Conservation (phyloP, 2,797 vertebrate genomes). For the Nyctibius grandis region DNA sequence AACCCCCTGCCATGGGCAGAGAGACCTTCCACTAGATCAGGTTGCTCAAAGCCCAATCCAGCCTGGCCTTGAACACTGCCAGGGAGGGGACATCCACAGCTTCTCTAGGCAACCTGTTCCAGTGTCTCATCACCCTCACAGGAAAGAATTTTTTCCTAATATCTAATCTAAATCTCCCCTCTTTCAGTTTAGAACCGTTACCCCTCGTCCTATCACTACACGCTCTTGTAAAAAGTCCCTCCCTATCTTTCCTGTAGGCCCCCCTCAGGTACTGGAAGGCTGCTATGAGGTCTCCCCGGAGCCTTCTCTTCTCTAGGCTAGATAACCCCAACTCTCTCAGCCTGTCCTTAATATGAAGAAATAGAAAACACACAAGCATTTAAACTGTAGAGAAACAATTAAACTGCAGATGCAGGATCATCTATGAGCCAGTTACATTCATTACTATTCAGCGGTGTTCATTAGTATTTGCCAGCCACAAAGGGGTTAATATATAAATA, state of each 20-base stretch:
- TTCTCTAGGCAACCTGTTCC: too few relatives aligned
- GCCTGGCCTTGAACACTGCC: too few relatives aligned
- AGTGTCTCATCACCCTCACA: too few relatives aligned
- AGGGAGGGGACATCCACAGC: too few relatives aligned
- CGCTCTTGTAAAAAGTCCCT: background rate
- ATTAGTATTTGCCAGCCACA: background rate
- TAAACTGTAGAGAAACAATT: background rate
- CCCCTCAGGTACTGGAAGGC: background rate
- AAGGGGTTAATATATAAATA: background rate
- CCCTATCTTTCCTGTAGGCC: background rate
- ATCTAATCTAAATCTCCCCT: too few relatives aligned
- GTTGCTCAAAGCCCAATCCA: too few relatives aligned
- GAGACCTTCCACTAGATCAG: too few relatives aligned
- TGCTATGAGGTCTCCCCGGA: fast-evolving
- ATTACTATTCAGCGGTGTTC: background rate
- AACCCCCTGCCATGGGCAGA: too few relatives aligned
- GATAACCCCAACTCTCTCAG: background rate
- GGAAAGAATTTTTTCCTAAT: too few relatives aligned
- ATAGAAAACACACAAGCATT: background rate
- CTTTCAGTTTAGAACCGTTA: too few relatives aligned
- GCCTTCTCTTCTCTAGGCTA: background rate
- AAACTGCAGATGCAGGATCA: background rate
- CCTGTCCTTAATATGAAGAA: background rate
- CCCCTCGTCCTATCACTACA: background rate
- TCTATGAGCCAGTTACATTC: background rate